Base-by-base conservation (phyloP, 1,140 invertebrate species). In the Anastatus disparis region DNA sequence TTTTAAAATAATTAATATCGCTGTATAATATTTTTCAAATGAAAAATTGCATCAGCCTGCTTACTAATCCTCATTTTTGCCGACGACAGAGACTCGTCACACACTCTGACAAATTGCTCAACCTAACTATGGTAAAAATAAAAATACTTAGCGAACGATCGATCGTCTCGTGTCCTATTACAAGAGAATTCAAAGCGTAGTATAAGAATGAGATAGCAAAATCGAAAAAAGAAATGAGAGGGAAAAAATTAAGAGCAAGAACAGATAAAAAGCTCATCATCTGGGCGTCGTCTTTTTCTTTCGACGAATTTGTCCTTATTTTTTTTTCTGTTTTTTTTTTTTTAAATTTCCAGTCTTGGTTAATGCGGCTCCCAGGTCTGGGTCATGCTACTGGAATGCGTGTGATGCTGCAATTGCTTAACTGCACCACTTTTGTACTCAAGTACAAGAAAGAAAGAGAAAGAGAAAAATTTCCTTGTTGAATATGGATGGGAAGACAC, bases 281-380 rank as follows among this genome's bases (percentile, higher is more conserved):
- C 56, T 17, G 58, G 67, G 67, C 58, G 67, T 59, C 42, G 42
- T 50, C 53, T 15, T 70, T 72, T 70, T 66, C 70, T 72, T 73
- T 76, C 69, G 63, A 46, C 68, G 58, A 76, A 29, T 58, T 73
- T 73, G 26, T 22, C 22, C 31, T 70, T 27, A 8, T 27, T 58
- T 44, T 26, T 9, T n/a, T n/a, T n/a, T n/a, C n/a, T n/a, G n/a
- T n/a, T n/a, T n/a, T n/a, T n/a, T n/a, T n/a, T n/a, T n/a, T n/a
- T n/a, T n/a, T n/a, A n/a, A n/a, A n/a, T 27, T 15, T 35, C 48
- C 35, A 9, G 3, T 48, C 46, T 38, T 63, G 61, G 46, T 20
- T 8, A 42, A 24, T 13, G 13, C 46, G 3, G 24, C 17, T 35
- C n/a, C 20, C 13, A 64, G 40, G 68, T 55, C 17, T 62, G 42